These are phyloP conservation scores for Bufotes viridis DNA, from an alignment of 2,797 vertebrate genomes.

Conservation along the genomic window DNA sequence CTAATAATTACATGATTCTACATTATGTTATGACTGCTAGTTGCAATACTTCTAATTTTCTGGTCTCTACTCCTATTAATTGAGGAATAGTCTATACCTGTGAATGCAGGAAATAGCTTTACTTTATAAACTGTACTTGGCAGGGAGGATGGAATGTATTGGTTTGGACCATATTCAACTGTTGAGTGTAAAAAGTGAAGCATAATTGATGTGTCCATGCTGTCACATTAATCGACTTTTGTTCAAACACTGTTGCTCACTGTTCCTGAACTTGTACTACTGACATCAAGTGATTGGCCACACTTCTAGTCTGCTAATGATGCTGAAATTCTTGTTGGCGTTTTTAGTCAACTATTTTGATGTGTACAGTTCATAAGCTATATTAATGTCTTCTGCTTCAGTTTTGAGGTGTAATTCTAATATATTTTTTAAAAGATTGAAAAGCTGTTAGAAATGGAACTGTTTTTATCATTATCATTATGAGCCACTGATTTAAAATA, in stretches of 20 bases:
- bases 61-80: neutral
- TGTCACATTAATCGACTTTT: slow-evolving; percentile 41
- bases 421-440: neutral
- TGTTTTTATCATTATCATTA: neutral
- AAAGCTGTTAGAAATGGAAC: neutral
- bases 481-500: neutral
- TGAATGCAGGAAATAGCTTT: slow-evolving; percentile 15
- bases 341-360: neutral
- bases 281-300: slow-evolving; percentile 27
- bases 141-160: slow-evolving; percentile 9
- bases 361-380: neutral
- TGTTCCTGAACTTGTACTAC: slow-evolving; percentile 21
- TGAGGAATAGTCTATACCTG: neutral
- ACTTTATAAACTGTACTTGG: slow-evolving; percentile 33
- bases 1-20: neutral
- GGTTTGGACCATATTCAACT: slow-evolving; percentile 32
- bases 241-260: slow-evolving; percentile 27
- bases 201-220: slow-evolving; percentile 20
- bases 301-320: slow-evolving; percentile 21
- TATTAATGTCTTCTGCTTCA: neutral
- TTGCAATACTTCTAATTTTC: neutral
- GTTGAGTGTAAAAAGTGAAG: slow-evolving; percentile 6
- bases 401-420: neutral
- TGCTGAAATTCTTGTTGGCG: slow-evolving; percentile 8
- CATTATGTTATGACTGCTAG: neutral